Base-by-base conservation (phyloP, 2,888 invertebrate genomes). In the Pherbina coryleti region DNA sequence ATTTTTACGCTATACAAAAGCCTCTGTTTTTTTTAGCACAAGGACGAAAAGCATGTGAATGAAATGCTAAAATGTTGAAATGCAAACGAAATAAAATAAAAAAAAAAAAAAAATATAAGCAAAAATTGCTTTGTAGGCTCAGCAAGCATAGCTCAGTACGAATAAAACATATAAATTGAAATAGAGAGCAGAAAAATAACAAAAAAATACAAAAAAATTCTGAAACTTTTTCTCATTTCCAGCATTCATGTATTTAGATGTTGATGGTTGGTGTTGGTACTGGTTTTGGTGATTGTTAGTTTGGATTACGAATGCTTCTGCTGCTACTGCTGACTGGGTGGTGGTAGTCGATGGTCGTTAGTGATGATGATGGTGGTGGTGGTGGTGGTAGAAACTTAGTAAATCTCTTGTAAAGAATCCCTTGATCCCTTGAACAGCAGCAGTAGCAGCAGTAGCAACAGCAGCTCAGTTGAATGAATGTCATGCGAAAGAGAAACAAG, bases 1-100 rank as follows among this genome's bases (percentile, higher is more conserved):
- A 86, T 85, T 85, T 85, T 84, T 79, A 71, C 60, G 75, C 37
- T 60, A 69, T 76, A 69, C 67, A 70, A 25, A 69, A 76, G 78
- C 75, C 73, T 78, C 72, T 51, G 49, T 55, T 31, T 74, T 79
- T 77, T 79, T 78, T 79, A 70, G 79, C 79, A 79, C 79, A 79
- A 79, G 79, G 79, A 79, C 79, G 79, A 76, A 67, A 31, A 71
- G 44, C 75, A 72, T 62, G 72, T 37, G 64, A 71, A 78, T 44
- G 64, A 74, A 64, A 75, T 60, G 51, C 44, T 70, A 74, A 77
- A 75, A 75, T 79, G 77, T 71, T 72, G 77, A 67, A 75, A 77
- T 77, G 28, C 67, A 31, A 67, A 44, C 55, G 64, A 31, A 64
- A 75, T 19, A 44, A 3, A 51, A 51, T 51, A 73, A 62, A 25